These are phyloP conservation scores for Drosophila orena DNA, from an alignment of 1,140 invertebrate species.

Conservation along the genomic window DNA sequence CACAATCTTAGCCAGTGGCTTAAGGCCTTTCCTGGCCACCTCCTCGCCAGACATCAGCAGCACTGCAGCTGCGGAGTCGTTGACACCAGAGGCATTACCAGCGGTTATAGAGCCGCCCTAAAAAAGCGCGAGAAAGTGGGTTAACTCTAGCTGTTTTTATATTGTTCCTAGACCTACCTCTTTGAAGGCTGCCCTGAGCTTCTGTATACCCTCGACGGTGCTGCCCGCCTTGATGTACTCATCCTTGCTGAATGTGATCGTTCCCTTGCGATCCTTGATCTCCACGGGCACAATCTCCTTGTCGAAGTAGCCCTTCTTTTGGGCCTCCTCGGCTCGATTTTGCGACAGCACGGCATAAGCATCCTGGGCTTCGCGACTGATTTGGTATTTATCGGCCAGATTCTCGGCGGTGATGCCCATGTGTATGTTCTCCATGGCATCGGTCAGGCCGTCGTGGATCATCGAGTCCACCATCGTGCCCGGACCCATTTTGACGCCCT, in stretches of 20 bases:
- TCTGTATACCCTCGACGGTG: slow-evolving; percentile 87
- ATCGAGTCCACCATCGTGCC: slow-evolving; percentile 89
- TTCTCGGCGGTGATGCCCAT: slow-evolving; percentile 96
- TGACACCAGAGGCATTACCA: slow-evolving; percentile 93
- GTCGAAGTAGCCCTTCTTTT: slow-evolving; percentile 88
- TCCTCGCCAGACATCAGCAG: slow-evolving; percentile 88
- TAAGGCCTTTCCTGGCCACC: slow-evolving; percentile 85
- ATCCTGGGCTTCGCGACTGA: slow-evolving; percentile 92
- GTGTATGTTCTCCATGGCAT: slow-evolving; percentile 91
- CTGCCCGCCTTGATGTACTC: slow-evolving; percentile 89
- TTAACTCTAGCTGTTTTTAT: not conserved
- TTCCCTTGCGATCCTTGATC: slow-evolving; percentile 86
- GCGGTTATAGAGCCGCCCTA: slow-evolving; percentile 90
- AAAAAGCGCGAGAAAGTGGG: slow-evolving; percentile 13
- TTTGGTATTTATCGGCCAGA: slow-evolving; percentile 89
- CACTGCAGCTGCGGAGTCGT: slow-evolving; percentile 94
- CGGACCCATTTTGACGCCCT: slow-evolving; percentile 90
- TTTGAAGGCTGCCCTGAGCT: slow-evolving; percentile 88
- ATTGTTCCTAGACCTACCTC: slow-evolving; percentile 56
- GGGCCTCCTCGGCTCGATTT: slow-evolving; percentile 88
- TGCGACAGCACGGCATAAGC: slow-evolving; percentile 91
- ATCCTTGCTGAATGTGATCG: slow-evolving; percentile 87
- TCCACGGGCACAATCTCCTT: slow-evolving; percentile 90
- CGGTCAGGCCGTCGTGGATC: slow-evolving; percentile 91
- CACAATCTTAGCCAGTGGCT: slow-evolving; percentile 88